phyloP scores from a whole-genome alignment of 1,140 invertebrate genomes.

The Conopomorpha cramerella region DNA sequence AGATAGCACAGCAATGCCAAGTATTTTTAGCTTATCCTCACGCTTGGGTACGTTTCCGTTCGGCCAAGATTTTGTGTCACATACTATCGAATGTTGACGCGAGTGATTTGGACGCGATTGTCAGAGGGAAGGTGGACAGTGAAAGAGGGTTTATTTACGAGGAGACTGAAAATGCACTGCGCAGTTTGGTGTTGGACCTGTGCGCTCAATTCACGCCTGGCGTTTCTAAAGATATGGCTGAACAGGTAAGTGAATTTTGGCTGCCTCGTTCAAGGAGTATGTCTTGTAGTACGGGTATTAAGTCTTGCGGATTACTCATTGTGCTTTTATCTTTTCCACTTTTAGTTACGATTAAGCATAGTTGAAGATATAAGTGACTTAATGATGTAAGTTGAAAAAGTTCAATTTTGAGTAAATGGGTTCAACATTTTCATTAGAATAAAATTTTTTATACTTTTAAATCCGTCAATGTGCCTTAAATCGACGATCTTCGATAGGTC shows the following conservation, averaged over 20 bases:
- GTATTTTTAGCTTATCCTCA: slow-evolving; percentile 65
- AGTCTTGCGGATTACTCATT: no score
- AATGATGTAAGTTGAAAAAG: no score
- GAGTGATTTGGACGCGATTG: slow-evolving; percentile 61
- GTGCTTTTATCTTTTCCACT: no score
- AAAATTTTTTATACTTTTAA: no score
- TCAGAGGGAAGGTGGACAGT: slow-evolving; percentile 41
- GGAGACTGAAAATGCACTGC: slow-evolving; percentile 64
- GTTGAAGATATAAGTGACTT: no score
- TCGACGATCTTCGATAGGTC: no score
- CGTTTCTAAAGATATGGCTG: slow-evolving; percentile 64
- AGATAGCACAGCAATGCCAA: slow-evolving; percentile 76
- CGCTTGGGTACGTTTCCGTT: slow-evolving; percentile 72
- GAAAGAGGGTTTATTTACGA: slow-evolving; percentile 66
- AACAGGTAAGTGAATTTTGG: slow-evolving; percentile 56
- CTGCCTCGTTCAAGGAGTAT: no score
- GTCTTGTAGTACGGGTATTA: no score
- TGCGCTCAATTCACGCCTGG: slow-evolving; percentile 73
- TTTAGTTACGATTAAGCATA: no score
- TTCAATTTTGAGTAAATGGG: no score
- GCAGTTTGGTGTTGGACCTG: slow-evolving; percentile 72
- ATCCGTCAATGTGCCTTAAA: no score
- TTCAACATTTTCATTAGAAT: no score
- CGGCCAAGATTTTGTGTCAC: slow-evolving; percentile 74
- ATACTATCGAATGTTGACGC: slow-evolving; percentile 68